Evolutionary conservation across 2,113 vertebrate genomes (phyloP).

Genomic region (Nothocercus nigrocapillus): DNA sequence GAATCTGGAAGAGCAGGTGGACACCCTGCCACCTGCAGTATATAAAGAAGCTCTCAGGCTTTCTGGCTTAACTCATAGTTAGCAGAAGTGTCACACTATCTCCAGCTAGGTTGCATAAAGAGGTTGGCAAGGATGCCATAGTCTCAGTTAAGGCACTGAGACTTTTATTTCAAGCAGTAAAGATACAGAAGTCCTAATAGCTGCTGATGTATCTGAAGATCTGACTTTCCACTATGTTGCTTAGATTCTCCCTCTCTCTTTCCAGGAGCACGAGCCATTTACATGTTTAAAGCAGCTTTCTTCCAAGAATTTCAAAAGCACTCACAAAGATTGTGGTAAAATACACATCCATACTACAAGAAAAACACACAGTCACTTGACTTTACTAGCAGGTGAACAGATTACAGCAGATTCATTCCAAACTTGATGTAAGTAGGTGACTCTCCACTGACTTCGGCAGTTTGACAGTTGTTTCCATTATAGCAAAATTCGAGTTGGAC

Average conservation of each 20-base stretch:
- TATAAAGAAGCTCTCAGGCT: neutral
- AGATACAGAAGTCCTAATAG: neutral
- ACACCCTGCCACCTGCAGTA: neutral
- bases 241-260: neutral
- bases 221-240: neutral
- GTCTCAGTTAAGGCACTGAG: neutral
- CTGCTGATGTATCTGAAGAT: neutral
- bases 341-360: neutral
- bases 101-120: neutral
- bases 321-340: neutral
- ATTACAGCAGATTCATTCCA: neutral
- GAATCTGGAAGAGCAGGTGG: neutral
- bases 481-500: neutral
- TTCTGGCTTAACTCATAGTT: neutral
- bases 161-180: neutral
- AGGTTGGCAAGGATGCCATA: neutral
- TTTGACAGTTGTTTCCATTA: neutral
- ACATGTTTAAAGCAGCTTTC: neutral
- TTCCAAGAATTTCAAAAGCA: neutral
- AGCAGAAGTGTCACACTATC: neutral
- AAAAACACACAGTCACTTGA: neutral
- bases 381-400: neutral
- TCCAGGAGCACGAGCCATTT: neutral
- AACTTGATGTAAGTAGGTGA: neutral
- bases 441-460: neutral